A percentile compares a stretch with the other conserved stretches of the same genome.
Conservation (phyloP, 1,140 invertebrate genomes). For the Coenobita brevimanus region DNA sequence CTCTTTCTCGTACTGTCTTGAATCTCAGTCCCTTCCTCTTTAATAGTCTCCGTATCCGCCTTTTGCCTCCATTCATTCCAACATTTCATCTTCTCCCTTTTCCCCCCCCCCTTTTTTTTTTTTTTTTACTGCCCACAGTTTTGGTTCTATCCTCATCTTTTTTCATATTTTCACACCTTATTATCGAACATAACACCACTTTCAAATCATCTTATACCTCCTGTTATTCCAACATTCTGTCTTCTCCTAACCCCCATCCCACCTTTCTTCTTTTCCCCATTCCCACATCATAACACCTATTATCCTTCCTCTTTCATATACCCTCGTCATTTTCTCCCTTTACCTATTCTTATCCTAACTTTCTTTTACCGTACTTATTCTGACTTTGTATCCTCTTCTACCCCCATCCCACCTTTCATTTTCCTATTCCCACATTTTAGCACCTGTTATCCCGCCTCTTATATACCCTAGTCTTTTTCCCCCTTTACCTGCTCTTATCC, state of each 20-base stretch:
- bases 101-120: not conserved
- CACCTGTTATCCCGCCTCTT: too few relatives aligned
- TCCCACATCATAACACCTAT: not conserved
- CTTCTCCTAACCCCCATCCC: not conserved
- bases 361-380: too few relatives aligned
- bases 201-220: too few relatives aligned
- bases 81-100: not conserved
- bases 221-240: too few relatives aligned
- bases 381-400: too few relatives aligned
- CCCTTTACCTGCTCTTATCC: not conserved
- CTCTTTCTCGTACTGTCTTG: too few relatives aligned
- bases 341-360: too few relatives aligned
- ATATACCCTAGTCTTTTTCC: not conserved
- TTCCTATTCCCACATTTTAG: too few relatives aligned
- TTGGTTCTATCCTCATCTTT: too few relatives aligned
- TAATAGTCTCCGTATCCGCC: not conserved
- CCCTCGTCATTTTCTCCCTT: not conserved
- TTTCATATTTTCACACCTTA: too few relatives aligned
- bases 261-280: not conserved
- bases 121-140: not conserved
- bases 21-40: not conserved
- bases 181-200: too few relatives aligned
- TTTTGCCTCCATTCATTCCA: not conserved
- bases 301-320: not conserved
- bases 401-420: too few relatives aligned